Conservation (phyloP, 1,140 invertebrate species). For the Pseudomyrmex sp. region DNA sequence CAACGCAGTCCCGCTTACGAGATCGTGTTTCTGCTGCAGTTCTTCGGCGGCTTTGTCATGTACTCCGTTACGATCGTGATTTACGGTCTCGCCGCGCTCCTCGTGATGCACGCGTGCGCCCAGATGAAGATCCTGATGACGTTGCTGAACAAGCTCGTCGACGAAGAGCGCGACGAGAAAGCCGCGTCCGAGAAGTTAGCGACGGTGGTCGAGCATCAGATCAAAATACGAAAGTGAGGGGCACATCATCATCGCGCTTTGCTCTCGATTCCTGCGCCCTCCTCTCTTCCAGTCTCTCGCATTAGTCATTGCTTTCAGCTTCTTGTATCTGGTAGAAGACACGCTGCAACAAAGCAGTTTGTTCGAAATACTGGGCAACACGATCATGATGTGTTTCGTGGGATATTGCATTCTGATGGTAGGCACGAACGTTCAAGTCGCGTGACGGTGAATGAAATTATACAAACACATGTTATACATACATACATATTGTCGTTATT, state of each 20-base stretch:
- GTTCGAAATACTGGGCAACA: constrained; percentile 75
- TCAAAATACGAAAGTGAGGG: constrained; percentile 41
- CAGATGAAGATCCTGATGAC: constrained; percentile 67
- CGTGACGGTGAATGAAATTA: neutral
- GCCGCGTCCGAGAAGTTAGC: neutral
- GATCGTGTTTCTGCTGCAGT: constrained; percentile 66
- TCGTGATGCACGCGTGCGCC: constrained; percentile 69
- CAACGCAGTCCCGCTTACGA: constrained; percentile 67
- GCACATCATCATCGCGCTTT: neutral
- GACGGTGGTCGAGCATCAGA: constrained; percentile 39
- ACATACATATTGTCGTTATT: neutral
- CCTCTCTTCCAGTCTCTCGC: neutral
- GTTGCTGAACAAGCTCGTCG: constrained; percentile 15
- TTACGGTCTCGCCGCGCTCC: constrained; percentile 64
- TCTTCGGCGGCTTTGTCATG: constrained; percentile 65
- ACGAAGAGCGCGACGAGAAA: neutral
- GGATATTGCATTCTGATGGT: constrained; percentile 77
- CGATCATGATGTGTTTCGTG: constrained; percentile 76
- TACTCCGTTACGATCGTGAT: constrained; percentile 66
- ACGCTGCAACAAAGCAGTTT: constrained; percentile 73
- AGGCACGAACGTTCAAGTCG: constrained; percentile 31
- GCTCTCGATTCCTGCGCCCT: neutral
- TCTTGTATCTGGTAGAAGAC: constrained; percentile 67
- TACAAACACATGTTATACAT: neutral
- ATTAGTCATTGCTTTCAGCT: constrained; percentile 61